Evolutionary conservation across 1,140 invertebrate species (phyloP), one percentile per base, ranked within the genome.

Genomic region (Mactra quadrangularis): DNA sequence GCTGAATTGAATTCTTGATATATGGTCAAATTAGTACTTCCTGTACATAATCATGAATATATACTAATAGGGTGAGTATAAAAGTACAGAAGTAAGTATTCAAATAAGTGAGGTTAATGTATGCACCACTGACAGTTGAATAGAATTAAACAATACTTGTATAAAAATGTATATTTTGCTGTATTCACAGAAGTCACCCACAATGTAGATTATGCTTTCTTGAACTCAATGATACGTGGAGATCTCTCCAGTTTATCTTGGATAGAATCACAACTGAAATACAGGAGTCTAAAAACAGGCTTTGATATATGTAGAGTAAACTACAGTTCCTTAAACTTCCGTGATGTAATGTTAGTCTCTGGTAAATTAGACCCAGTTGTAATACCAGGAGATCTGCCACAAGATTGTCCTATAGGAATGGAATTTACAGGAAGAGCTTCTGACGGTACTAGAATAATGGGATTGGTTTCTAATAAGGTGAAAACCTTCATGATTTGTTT

Each of bases 331-430:
- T 94, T 99, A 4, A 99, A 99, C 93, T 99, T 99, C 96, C 95
- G 98, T 78, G 98, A 99, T 92, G 96, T 99, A 53, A 99, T 99
- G 98, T 94, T 99, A 86, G 98, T 98, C 1, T 97, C 97, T 31
- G 98, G 98, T 83, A 98, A 98, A 93, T 94, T 99, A 45, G 96
- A 97, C 29, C 97, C 97, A 29, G 98, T 99, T 94, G 97, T 98
- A 38, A 94, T 99, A 52, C 98, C 98, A 45, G 93, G 92, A 7
- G 85, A 92, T 87, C 15, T 41, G 15, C 52, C 52, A 9, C 52
- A 55, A 27, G 52, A 55, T 41, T 41, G 38, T 41, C 38, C 38
- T 82, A 94, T 99, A 27, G 98, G 98, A 76, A 94, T 99, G 86
- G 98, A 99, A 92, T 99, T 98, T 91, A 95, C 97, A 71, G 98